Conservation (phyloP, 1,140 invertebrate species). For the Monomorium pharaonis region DNA sequence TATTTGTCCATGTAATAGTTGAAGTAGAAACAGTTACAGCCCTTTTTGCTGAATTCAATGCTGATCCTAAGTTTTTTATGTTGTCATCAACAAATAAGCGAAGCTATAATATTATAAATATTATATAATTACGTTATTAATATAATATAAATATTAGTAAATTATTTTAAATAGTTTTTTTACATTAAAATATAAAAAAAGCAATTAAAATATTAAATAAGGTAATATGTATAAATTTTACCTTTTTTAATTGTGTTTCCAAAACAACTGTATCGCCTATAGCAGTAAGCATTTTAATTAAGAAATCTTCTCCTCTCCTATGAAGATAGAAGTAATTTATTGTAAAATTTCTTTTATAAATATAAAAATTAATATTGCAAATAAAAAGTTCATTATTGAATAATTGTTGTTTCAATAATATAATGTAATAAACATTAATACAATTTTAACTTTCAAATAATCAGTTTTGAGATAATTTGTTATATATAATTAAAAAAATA, state of each 20-base stretch:
- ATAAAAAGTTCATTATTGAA: neutral
- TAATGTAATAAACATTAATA: neutral
- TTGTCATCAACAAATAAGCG: conserved; percentile 59
- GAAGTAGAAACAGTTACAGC: conserved; percentile 48
- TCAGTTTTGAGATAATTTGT: neutral
- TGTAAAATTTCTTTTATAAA: neutral
- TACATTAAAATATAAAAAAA: neutral
- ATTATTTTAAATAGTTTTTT: neutral
- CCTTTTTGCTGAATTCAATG: conserved; percentile 46
- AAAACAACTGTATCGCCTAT: conserved; percentile 68
- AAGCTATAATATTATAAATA: conserved; percentile 60
- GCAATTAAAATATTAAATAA: neutral
- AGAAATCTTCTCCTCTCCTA: conserved; percentile 67
- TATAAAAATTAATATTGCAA: neutral
- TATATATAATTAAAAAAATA: neutral
- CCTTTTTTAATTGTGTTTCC: conserved; percentile 63
- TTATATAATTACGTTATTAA: neutral
- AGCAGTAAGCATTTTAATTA: conserved; percentile 63
- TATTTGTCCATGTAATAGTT: conserved; percentile 67
- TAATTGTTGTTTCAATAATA: neutral
- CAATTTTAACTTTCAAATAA: neutral
- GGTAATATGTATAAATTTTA: conserved; percentile 54
- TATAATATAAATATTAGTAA: neutral
- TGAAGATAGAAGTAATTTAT: neutral
- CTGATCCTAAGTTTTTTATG: conserved; percentile 30